Conservation (phyloP, 2,113 vertebrate genomes). For the Lasiurus borealis region DNA sequence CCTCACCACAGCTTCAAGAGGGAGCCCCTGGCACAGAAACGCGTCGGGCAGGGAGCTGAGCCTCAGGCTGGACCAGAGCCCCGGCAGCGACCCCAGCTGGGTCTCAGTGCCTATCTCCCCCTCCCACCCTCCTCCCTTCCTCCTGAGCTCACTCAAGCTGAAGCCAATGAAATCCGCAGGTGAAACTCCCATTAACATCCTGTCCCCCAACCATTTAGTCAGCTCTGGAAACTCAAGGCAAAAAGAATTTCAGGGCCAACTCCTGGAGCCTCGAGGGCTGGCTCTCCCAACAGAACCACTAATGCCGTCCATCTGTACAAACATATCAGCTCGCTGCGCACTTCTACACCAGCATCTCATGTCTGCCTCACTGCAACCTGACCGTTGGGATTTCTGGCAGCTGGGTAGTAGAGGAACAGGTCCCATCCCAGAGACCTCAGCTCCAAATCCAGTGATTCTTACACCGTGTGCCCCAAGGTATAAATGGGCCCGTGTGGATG, state of each 20-base stretch:
- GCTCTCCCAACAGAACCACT: not conserved
- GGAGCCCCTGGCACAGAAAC: not conserved
- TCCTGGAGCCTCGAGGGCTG: not conserved
- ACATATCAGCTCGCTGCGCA: not conserved
- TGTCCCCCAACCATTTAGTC: constrained; percentile 19
- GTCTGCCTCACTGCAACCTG: not conserved
- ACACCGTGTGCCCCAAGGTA: not conserved
- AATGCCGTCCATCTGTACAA: not conserved
- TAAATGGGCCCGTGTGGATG: not conserved
- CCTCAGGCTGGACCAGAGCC: not conserved
- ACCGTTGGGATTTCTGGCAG: not conserved
- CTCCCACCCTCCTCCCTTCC: not conserved
- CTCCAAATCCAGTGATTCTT: not conserved
- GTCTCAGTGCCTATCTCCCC: not conserved
- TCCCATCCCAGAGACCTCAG: not conserved
- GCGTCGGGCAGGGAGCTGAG: not conserved
- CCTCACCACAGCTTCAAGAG: not conserved
- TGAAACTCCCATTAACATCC: constrained; percentile 37
- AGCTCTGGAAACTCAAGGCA: constrained; percentile 43
- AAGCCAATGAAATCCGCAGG: constrained; percentile 35
- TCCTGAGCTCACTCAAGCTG: not conserved
- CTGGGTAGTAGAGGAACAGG: not conserved
- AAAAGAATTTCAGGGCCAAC: constrained; percentile 63
- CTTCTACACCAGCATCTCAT: not conserved
- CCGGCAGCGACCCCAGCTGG: not conserved